Base-by-base conservation (phyloP, 2,113 vertebrate species). In the Herpailurus yagouaroundi region DNA sequence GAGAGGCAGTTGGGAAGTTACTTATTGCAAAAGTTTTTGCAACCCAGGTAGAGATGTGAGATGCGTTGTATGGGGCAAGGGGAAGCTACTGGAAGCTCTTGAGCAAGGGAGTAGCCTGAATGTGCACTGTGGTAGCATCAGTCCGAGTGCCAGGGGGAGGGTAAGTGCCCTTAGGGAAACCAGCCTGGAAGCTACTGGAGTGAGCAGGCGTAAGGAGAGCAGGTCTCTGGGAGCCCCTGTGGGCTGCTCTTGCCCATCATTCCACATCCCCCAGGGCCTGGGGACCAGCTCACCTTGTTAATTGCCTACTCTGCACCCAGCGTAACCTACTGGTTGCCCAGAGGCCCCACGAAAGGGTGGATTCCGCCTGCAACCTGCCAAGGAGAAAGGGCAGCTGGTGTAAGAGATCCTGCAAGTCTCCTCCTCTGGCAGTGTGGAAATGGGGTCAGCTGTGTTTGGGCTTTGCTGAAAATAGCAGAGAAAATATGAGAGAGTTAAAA, bases 401-500 rank as follows among this genome's bases (percentile, higher is more conserved):
- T 38, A 33, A 89, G 69, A 52, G 52, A 60, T 18, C 27, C 52
- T 69, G 36, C n/a, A 4, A 19, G 77, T 41, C 84, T 90, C 31
- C n/a, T 90, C 85, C 60, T 91, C 86, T 63, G 77, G 80, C 95
- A 87, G 87, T 36, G 60, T 73, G 64, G 87, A 95, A 92, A 76
- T 64, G 90, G 90, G 92, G 83, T 95, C 95, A 95, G 83, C 48
- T 41, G 48, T 81, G 94, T 76, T 69, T 81, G 83, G 90, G 33
- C 88, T 73, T 52, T 81, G 95, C 87, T 88, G 84, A 84, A 94
- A 95, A 97, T 86, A 95, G 82, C 86, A 79, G 93, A 92, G 89
- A 57, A 68, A 84, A 88, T 84, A 52, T 64, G 12, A 71, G 79
- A 83, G 77, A 87, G 48, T 87, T 83, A 83, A 89, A 91, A 97